These are phyloP conservation scores for Leptinotarsa peninsularis DNA, from an alignment of 2,888 invertebrate genomes.

Conservation along the genomic window DNA sequence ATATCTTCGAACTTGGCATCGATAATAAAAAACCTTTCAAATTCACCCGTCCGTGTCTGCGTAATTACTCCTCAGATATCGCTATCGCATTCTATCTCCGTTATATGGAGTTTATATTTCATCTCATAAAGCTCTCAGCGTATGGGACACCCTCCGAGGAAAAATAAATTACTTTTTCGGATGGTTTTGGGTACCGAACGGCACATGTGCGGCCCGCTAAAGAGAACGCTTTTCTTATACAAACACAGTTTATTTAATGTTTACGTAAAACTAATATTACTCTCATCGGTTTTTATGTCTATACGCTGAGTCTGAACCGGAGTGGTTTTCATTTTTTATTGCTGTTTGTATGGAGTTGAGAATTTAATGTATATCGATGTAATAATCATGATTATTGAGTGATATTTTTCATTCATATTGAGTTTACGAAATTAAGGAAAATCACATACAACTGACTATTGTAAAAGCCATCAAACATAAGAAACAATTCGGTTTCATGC, in stretches of 20 bases:
- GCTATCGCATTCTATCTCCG: slow-evolving; percentile 28
- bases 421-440: no score
- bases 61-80: slow-evolving; percentile 36
- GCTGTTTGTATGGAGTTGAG: no score
- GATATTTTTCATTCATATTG: no score
- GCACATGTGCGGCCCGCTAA: slow-evolving; percentile 26
- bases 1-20: slow-evolving; percentile 15
- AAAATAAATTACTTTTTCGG: slow-evolving; percentile 36
- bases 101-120: slow-evolving; percentile 39
- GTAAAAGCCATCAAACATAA: no score
- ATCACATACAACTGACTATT: no score
- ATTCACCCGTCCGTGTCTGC: slow-evolving; percentile 26
- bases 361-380: no score
- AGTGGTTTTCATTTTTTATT: no score
- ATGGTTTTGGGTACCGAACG: slow-evolving; percentile 24
- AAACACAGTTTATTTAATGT: slow-evolving; percentile 34
- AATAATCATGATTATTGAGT: no score
- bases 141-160: slow-evolving; percentile 35
- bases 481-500: no score
- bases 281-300: slow-evolving; percentile 18
- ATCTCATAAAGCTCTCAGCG: slow-evolving; percentile 38
- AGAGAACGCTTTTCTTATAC: slow-evolving; percentile 7
- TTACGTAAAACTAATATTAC: slow-evolving; percentile 29
- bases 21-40: slow-evolving; percentile 27
- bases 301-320: neutral